Evolutionary conservation across 2,113 vertebrate genomes (phyloP), one percentile per base, ranked within the genome.

Genomic region (Tetrao urogallus): DNA sequence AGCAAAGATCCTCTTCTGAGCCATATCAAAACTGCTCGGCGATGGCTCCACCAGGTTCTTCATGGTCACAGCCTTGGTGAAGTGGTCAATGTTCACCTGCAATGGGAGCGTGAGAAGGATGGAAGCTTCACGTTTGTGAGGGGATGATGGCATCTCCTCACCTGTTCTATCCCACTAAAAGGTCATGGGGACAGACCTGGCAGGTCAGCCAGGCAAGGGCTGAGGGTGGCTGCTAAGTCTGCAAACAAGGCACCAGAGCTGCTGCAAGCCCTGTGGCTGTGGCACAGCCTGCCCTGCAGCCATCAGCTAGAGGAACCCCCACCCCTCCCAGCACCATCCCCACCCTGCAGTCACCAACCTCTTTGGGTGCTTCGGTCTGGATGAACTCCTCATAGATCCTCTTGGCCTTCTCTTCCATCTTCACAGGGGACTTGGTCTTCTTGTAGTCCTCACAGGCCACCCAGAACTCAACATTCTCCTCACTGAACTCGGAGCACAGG

Each of bases 381-480:
- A 99, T 99, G 96, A 98, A 99, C 85, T 99, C 99, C 66, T 99
- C 98, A 4, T 99, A 99, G 95, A 99, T 99, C 94, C 98, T 99
- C 94, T 98, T 99, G 83, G 99, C 99, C 82, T 98, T 99, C 94
- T 97, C 86, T 0, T 94, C 96, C 98, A 99, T 98, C 97, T 99
- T 98, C 79, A 96, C 22, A 0, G 98, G 97, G 42, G 98, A 98
- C 93, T 98, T 99, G 95, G 90, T 98, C 96, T 98, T 99, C 97
- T 98, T 99, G 96, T 98, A 99, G 69, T 99, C 98, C 97, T 99
- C 99, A 4, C 99, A 99, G 86, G 98, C 98, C 71, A 98, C 88
- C 99, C 99, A 99, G 96, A 99, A 99, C 97, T 99, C 99, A 0
- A 98, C 86, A 8, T 99, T 99, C 96, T 99, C 99, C 83, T 99